Conservation (phyloP, 2,113 vertebrate species). For the Natator depressus region DNA sequence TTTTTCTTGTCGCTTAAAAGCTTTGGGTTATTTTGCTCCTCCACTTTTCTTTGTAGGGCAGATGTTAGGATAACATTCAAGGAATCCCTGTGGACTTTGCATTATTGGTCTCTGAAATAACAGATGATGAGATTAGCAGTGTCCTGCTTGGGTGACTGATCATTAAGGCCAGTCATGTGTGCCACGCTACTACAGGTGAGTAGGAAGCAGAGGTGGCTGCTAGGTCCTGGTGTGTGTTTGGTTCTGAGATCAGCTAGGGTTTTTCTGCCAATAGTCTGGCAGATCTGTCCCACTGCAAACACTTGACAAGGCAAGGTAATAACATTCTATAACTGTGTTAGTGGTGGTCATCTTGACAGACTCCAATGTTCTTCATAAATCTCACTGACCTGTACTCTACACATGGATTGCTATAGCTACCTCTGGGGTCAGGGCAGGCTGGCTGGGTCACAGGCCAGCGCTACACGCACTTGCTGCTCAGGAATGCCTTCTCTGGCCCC, state of each 20-base stretch:
- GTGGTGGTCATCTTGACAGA: conserved; percentile 72
- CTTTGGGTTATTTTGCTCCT: not conserved
- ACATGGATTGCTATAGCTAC: not conserved
- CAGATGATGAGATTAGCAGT: too few relatives aligned
- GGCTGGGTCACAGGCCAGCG: not conserved
- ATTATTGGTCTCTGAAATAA: not conserved
- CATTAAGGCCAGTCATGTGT: too few relatives aligned
- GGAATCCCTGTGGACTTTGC: not conserved
- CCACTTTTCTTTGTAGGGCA: not conserved
- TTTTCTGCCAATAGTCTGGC: not conserved
- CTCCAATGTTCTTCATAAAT: conserved; percentile 70
- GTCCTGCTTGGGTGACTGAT: too few relatives aligned
- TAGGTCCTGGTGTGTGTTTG: too few relatives aligned
- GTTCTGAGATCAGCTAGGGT: too few relatives aligned
- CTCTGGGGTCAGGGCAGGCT: not conserved
- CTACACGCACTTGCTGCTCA: not conserved
- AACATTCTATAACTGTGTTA: conserved; percentile 52
- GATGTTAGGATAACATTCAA: not conserved
- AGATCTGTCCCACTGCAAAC: conserved; percentile 25
- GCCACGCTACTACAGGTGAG: too few relatives aligned
- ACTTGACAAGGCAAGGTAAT: conserved; percentile 51
- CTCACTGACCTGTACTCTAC: conserved; percentile 37
- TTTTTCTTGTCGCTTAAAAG: not conserved
- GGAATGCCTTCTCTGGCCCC: not conserved
- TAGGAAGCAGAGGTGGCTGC: too few relatives aligned